phyloP scores from a whole-genome alignment of 2,797 vertebrate genomes.

The Phylloscopus collybita region DNA sequence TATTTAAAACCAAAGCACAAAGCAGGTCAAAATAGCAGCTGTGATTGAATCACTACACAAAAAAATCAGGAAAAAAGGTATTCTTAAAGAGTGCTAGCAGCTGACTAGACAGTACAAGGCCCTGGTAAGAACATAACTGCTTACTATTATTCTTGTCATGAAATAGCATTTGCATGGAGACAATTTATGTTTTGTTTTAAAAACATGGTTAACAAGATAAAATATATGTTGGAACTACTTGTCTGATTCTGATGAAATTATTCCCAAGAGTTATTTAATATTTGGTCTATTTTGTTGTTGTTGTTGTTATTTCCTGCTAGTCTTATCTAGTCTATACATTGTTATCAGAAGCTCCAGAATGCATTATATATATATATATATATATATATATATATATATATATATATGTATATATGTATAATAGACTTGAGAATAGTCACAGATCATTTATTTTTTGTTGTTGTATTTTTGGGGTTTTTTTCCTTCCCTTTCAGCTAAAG shows the following conservation, averaged over 20 bases:
- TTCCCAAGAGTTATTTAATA: background rate
- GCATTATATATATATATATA: background rate
- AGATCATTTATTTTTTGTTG: background rate
- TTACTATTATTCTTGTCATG: constrained; percentile 46
- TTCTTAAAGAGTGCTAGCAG: constrained; percentile 6
- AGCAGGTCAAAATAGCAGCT: constrained; percentile 42
- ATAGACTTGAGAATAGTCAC: background rate
- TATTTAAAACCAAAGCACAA: constrained; percentile 52
- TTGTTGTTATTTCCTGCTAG: background rate
- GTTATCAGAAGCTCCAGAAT: background rate
- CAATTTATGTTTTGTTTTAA: constrained; percentile 48
- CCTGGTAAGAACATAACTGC: constrained; percentile 41
- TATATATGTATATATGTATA: background rate
- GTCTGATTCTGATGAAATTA: constrained; percentile 36
- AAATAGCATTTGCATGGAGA: constrained; percentile 44
- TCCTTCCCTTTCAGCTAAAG: background rate
- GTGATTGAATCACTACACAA: constrained; percentile 13
- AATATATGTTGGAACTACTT: constrained; percentile 24
- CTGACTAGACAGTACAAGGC: constrained; percentile 30
- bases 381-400: background rate
- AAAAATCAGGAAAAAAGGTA: constrained; percentile 36
- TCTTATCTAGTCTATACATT: background rate
- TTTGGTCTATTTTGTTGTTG: background rate
- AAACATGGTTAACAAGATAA: constrained; percentile 47
- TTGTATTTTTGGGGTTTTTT: background rate